Evolutionary conservation across 2,113 vertebrate species (phyloP).

Genomic region (Orcinus orca): DNA sequence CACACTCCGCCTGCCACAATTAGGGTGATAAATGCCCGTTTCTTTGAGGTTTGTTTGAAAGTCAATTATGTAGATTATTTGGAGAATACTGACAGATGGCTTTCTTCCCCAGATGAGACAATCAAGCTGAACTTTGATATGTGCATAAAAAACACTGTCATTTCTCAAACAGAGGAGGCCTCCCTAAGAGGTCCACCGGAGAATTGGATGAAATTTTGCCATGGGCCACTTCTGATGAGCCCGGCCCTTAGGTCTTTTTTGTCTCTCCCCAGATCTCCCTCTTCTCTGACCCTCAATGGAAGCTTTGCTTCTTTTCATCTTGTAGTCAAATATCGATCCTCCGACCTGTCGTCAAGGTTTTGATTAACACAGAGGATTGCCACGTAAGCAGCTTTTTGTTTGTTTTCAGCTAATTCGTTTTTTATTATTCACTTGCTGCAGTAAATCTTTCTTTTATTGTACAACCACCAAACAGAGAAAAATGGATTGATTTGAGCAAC

Average conservation of each 20-base stretch:
- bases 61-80: constrained; percentile 90
- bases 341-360: constrained; percentile 82
- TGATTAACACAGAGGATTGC: constrained; percentile 86
- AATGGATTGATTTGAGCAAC: constrained; percentile 82
- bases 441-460: constrained; percentile 87
- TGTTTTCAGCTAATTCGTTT: constrained; percentile 87
- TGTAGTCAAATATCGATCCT: constrained; percentile 87
- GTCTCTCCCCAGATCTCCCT: constrained; percentile 45
- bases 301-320: constrained; percentile 82
- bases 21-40: constrained; percentile 85
- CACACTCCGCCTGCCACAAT: constrained; percentile 83
- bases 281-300: constrained; percentile 65
- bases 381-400: constrained; percentile 82
- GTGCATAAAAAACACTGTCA: constrained; percentile 82
- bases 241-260: constrained; percentile 66
- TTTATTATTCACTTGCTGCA: constrained; percentile 85
- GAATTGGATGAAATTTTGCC: constrained; percentile 79
- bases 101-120: constrained; percentile 82
- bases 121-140: constrained; percentile 86
- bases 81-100: constrained; percentile 87
- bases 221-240: constrained; percentile 81
- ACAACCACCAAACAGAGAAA: constrained; percentile 81
- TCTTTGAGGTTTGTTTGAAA: constrained; percentile 86
- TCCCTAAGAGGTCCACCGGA: constrained; percentile 80
- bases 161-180: constrained; percentile 81